These are phyloP conservation scores for Fregetta grallaria DNA, from an alignment of 2,113 vertebrate genomes.

Conservation along the genomic window DNA sequence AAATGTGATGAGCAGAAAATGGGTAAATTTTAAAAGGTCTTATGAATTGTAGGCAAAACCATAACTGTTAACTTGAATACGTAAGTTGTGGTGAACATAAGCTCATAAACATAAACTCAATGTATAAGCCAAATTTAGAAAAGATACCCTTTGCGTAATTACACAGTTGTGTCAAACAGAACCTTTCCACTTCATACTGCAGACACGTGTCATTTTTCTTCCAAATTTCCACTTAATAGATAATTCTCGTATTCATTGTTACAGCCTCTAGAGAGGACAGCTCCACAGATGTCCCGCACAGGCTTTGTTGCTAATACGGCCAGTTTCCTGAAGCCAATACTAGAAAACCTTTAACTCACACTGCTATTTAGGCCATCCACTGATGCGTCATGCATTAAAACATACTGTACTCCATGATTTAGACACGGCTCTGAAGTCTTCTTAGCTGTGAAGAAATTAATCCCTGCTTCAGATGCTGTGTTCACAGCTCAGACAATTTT, in stretches of 20 bases:
- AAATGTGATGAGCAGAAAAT: not conserved
- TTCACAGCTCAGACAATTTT: not conserved
- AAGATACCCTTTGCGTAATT: not conserved
- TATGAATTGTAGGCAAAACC: rapidly evolving
- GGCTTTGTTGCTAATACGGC: not conserved
- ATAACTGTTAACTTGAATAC: not conserved
- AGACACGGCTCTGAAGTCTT: not conserved
- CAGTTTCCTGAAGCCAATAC: not conserved
- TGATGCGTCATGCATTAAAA: not conserved
- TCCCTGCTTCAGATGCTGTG: not conserved
- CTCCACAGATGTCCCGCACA: not conserved
- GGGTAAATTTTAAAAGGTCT: not conserved
- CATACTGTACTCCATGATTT: rapidly evolving
- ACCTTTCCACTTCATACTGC: too few relatives aligned
- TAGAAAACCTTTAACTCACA: not conserved
- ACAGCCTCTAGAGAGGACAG: not conserved
- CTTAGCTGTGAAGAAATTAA: not conserved
- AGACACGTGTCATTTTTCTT: not conserved
- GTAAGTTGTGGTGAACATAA: not conserved
- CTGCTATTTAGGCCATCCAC: not conserved
- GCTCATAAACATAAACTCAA: too few relatives aligned
- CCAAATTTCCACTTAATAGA: not conserved
- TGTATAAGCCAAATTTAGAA: not conserved
- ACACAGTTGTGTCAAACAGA: not conserved
- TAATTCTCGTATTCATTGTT: rapidly evolving